A percentile compares a stretch with the other conserved stretches of the same genome.
Evolutionary conservation across 1,140 invertebrate species (phyloP).

Genomic region (Rhopalosiphum padi): DNA sequence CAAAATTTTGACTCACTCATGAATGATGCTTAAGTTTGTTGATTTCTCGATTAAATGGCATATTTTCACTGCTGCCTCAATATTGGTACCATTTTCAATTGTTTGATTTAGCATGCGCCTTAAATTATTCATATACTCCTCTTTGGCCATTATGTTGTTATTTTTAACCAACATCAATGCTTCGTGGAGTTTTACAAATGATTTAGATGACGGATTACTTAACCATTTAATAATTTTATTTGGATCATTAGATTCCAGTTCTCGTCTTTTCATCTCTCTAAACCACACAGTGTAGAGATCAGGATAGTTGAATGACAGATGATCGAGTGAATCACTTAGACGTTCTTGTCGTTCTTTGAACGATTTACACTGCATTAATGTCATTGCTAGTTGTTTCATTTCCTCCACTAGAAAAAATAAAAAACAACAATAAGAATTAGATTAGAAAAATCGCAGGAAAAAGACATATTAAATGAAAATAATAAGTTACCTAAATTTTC

Average conservation of each 20-base stretch:
- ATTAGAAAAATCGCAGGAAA: neutral
- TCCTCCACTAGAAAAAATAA: neutral
- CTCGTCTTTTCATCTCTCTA: slow-evolving; percentile 30
- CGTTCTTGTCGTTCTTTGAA: slow-evolving; percentile 22
- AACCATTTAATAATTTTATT: slow-evolving; percentile 43
- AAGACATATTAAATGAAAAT: too few species aligned
- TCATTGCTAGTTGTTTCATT: neutral
- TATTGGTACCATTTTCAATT: neutral
- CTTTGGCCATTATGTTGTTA: slow-evolving; percentile 25
- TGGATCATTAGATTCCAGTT: slow-evolving; percentile 3
- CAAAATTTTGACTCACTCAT: neutral
- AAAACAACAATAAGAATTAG: neutral
- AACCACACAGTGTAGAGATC: neutral
- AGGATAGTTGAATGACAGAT: neutral
- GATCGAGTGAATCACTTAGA: neutral
- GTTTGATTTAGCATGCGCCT: neutral
- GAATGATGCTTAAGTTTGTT: neutral
- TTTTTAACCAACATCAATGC: slow-evolving; percentile 28
- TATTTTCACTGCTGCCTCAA: neutral
- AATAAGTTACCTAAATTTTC: too few species aligned
- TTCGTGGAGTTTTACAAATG: slow-evolving; percentile 22
- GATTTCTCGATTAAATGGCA: slow-evolving; percentile 26
- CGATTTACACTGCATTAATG: neutral
- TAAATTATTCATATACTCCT: neutral
- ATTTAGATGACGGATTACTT: neutral